Evolutionary conservation across 2,888 invertebrate species (phyloP).

Genomic region (Thysanoteuthis rhombus): DNA sequence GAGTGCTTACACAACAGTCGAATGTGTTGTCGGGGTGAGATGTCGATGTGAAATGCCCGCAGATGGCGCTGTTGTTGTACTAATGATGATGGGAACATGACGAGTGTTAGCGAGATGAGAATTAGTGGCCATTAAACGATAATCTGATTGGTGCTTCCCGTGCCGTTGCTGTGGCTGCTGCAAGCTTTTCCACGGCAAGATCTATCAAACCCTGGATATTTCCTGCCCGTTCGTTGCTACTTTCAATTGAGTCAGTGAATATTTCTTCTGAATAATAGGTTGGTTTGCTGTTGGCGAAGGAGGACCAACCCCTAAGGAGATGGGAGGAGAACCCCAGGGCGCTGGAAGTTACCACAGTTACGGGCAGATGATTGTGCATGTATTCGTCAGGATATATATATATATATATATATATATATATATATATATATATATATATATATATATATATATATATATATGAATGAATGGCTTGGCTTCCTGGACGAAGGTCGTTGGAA

Average conservation of each 20-base stretch:
- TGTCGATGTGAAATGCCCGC: not conserved
- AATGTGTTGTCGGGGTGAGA: not conserved
- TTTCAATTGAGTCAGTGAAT: not conserved
- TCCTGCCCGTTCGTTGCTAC: not conserved
- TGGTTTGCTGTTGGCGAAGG: not conserved
- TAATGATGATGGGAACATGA: not conserved
- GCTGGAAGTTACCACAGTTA: not conserved
- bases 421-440: not conserved
- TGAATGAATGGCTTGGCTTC: too few relatives aligned
- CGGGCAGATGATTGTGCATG: not conserved
- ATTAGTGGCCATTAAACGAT: not conserved
- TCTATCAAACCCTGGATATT: not conserved
- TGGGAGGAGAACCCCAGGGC: not conserved
- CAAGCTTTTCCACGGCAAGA: not conserved
- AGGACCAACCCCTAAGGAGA: not conserved
- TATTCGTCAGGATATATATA: not conserved
- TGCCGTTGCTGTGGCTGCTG: too few relatives aligned
- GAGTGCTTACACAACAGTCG: not conserved
- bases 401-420: not conserved
- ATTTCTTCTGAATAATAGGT: not conserved
- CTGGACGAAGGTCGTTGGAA: not conserved
- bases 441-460: not conserved
- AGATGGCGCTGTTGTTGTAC: not conserved
- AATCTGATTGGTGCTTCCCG: not conserved
- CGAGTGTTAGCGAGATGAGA: slow-evolving; percentile 12